Conservation (phyloP, 2,113 vertebrate species). For the Merops nubicus region DNA sequence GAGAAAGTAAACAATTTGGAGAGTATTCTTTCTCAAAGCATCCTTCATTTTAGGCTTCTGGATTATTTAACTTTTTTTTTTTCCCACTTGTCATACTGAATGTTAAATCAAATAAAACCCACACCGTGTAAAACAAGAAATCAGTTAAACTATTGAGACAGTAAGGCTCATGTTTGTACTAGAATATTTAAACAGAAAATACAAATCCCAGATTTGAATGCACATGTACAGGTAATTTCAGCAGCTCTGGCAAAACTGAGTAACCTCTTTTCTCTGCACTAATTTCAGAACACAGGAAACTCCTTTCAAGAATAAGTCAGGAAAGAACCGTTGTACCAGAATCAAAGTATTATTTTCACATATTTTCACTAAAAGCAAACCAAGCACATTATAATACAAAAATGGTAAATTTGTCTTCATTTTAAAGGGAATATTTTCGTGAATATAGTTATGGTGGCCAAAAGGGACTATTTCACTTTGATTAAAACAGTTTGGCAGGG, state of each 20-base stretch:
- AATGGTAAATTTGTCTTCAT: neutral
- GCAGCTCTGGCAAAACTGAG: neutral
- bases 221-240: neutral
- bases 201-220: neutral
- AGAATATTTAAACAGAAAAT: conserved; percentile 3
- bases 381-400: neutral
- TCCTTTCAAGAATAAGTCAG: neutral
- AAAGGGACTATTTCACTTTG: neutral
- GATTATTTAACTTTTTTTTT: conserved; percentile 46
- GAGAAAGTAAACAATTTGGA: conserved; percentile 21
- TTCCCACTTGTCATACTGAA: neutral
- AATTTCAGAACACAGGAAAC: neutral
- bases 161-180: neutral
- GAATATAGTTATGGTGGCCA: neutral
- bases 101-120: conserved; percentile 46
- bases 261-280: neutral
- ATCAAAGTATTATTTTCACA: neutral
- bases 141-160: neutral
- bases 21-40: conserved; percentile 9
- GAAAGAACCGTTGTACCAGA: neutral
- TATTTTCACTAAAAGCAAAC: neutral
- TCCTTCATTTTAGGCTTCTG: conserved; percentile 31
- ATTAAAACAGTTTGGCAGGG: neutral
- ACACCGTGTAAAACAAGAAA: conserved; percentile 6
- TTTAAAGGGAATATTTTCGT: neutral